Base-by-base conservation (phyloP, 1,140 invertebrate genomes). In the Cyphomyrmex costatus region DNA sequence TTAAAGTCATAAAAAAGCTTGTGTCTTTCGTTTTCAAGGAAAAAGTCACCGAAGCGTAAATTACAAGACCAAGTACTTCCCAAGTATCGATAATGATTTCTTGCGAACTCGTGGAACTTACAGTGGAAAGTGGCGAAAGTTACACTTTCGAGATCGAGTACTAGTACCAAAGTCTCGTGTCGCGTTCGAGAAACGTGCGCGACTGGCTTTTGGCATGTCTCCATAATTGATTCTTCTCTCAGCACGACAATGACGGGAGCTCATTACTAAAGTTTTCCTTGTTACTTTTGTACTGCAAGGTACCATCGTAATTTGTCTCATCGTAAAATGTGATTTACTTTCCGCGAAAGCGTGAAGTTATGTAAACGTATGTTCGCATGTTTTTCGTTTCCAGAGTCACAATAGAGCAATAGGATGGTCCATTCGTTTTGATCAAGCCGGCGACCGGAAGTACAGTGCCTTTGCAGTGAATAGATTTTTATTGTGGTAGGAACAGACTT, bases 171-270 rank as follows among this genome's bases (percentile, higher is more conserved):
- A 56, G 65, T 53, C 30, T 70, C 63, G 36, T 7, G 53, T 71
- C 30, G 65, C 51, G 36, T 73, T 73, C 36, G 68, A 4, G 6
- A 19, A 73, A 82, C 79, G 66, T 73, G 79, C 33, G 56, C 53
- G 24, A 83, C 53, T 61, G 68, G 74, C 79, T 73, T 74, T 46
- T 83, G 79, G 68, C 66, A 60, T 30, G 68, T 82, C 79, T 73
- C 79, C 68, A 83, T 83, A 83, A 83, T 83, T 74, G 79, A 83
- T 83, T 74, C 36, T 36, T 60, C 68, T 73, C 79, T 71, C 79
- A 24, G 10, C 24, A 36, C 66, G 51, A 27, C 56, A 3, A 19
- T n/a, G 6, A 73, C 12, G 66, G 60, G n/a, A 24, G 30, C 24
- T 60, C 79, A 71, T 80, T 80, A 80, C 42, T 53, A 3, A 66